Evolutionary conservation across 2,888 invertebrate species (phyloP).

Genomic region (Adineta ricciae): DNA sequence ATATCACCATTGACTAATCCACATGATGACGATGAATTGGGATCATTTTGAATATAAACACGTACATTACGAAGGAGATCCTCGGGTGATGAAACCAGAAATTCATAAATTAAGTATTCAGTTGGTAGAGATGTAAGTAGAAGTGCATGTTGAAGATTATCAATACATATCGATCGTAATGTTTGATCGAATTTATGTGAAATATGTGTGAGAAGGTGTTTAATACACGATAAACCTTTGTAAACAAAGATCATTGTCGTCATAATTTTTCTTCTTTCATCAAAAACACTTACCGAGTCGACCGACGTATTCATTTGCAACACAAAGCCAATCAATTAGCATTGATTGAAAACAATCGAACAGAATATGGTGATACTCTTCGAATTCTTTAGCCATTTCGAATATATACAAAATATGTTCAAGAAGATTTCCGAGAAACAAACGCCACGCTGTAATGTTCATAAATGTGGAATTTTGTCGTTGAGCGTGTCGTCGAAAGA

Average conservation of each 20-base stretch:
- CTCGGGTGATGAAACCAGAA: neutral
- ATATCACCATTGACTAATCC: neutral
- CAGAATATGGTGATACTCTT: slow-evolving; percentile 18
- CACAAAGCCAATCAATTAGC: slow-evolving; percentile 18
- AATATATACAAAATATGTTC: slow-evolving; percentile 20
- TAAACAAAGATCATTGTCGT: too few relatives aligned
- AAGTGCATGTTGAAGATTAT: slow-evolving; percentile 7
- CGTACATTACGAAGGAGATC: slow-evolving; percentile 5
- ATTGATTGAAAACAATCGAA: slow-evolving; percentile 10
- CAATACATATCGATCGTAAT: neutral
- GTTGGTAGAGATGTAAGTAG: slow-evolving; percentile 1
- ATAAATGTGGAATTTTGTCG: neutral
- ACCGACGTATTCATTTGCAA: slow-evolving; percentile 15
- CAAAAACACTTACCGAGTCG: neutral
- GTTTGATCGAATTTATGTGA: neutral
- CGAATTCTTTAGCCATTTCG: neutral
- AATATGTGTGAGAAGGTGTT: neutral
- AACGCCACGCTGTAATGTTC: neutral
- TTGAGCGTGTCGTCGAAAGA: neutral
- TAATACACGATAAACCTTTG: slow-evolving; percentile 11
- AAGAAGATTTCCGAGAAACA: slow-evolving; percentile 5
- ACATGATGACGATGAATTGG: neutral
- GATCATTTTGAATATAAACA: neutral
- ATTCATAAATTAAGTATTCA: slow-evolving; percentile 13
- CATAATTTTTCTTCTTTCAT: too few relatives aligned